Evolutionary conservation across 2,888 invertebrate genomes (phyloP).

Genomic region (Polyommatus iphigenia): DNA sequence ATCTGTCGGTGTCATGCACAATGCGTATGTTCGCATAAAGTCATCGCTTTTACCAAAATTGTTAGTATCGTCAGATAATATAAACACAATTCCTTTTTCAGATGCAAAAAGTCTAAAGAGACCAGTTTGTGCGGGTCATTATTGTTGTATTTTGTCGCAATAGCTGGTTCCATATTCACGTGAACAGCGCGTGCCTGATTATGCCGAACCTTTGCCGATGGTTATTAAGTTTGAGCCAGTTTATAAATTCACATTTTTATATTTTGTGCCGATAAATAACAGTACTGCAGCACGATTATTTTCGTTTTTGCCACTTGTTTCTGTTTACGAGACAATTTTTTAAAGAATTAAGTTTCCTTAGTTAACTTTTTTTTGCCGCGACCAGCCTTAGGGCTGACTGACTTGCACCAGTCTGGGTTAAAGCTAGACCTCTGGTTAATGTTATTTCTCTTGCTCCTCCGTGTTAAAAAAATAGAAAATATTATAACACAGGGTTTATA

Average conservation of each 20-base stretch:
- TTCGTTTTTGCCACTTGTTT: background rate
- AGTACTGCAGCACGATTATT: constrained; percentile 9
- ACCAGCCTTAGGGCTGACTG: too few relatives aligned
- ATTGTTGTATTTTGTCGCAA: background rate
- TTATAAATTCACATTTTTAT: constrained; percentile 14
- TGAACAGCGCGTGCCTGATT: background rate
- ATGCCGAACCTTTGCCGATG: background rate
- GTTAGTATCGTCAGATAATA: too few relatives aligned
- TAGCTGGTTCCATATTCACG: constrained; percentile 9
- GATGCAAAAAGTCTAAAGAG: background rate
- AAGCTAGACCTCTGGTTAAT: too few relatives aligned
- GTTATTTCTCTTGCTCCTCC: background rate
- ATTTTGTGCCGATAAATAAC: background rate
- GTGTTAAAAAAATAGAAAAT: background rate
- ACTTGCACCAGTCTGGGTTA: background rate
- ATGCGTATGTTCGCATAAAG: background rate
- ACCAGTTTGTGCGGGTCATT: background rate
- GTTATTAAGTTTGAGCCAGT: constrained; percentile 7
- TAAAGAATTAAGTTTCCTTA: too few relatives aligned
- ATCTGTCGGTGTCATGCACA: background rate
- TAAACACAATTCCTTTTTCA: background rate
- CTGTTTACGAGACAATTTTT: background rate
- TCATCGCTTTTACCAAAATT: too few relatives aligned
- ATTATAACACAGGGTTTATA: background rate
- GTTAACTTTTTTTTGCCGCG: too few relatives aligned